Percentiles rank a stretch among this genome's conserved stretches.
Evolutionary conservation across 2,888 invertebrate species (phyloP).

Genomic region (Isoperla grammatica): DNA sequence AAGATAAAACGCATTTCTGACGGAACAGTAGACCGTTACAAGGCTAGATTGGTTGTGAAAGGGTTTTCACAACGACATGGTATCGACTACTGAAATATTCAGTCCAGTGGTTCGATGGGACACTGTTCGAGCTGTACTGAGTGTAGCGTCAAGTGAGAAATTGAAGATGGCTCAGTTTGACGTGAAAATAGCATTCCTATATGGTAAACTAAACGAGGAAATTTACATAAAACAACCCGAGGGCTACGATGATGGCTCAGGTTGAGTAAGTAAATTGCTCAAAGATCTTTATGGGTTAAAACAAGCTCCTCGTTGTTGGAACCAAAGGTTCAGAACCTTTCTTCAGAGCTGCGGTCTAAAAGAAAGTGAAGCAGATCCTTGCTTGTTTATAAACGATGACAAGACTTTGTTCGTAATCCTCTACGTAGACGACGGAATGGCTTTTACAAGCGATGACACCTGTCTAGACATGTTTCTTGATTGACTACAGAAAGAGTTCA

Average conservation of each 20-base stretch:
- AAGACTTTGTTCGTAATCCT: no score
- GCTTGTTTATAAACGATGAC: slow-evolving; percentile 22
- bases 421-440: no score
- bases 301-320: slow-evolving; percentile 40
- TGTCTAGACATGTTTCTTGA: slow-evolving; percentile 30
- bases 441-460: no score
- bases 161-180: slow-evolving; percentile 28
- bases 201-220: slow-evolving; percentile 34
- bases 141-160: no score
- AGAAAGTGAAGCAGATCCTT: slow-evolving; percentile 36
- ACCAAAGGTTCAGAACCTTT: slow-evolving; percentile 34
- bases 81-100: no score
- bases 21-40: no score
- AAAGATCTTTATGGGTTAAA: slow-evolving; percentile 40
- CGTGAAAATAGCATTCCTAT: slow-evolving; percentile 33
- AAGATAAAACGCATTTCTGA: no score
- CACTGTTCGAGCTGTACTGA: no score
- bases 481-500: slow-evolving; percentile 21
- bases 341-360: slow-evolving; percentile 34
- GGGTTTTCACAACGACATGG: no score
- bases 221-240: slow-evolving; percentile 40
- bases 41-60: no score
- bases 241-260: slow-evolving; percentile 36
- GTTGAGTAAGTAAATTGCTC: slow-evolving; percentile 36
- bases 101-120: no score